These are phyloP conservation scores for Channa striata DNA, from an alignment of 2,797 vertebrate genomes.

Conservation along the genomic window DNA sequence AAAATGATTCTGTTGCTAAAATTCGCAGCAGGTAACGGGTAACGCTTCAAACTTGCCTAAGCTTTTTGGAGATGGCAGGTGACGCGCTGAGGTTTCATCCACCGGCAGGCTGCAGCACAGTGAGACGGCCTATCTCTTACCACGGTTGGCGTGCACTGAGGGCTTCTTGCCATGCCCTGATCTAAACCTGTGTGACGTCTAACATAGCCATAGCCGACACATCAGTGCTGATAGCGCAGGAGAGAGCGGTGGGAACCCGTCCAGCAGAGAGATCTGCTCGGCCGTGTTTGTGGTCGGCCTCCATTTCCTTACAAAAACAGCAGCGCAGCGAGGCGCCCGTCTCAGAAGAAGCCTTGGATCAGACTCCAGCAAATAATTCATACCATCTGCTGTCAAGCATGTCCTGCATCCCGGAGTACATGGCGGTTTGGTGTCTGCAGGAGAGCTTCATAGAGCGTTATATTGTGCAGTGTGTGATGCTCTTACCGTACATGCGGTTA, in stretches of 20 bases:
- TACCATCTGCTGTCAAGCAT: conserved; percentile 73
- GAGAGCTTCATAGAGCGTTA: conserved; percentile 38
- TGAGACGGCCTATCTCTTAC: conserved; percentile 76
- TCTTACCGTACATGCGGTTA: conserved; percentile 44
- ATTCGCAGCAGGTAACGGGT: not conserved
- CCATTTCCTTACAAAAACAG: conserved; percentile 66
- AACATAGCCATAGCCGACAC: conserved; percentile 76
- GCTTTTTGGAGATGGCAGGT: conserved; percentile 26
- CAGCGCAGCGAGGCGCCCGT: conserved; percentile 44
- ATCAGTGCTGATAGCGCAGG: conserved; percentile 69
- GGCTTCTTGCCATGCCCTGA: conserved; percentile 52
- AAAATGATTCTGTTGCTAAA: not conserved
- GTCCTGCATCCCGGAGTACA: conserved; percentile 37
- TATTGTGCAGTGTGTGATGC: conserved; percentile 46
- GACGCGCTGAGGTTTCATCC: conserved; percentile 47
- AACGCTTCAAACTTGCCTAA: not conserved
- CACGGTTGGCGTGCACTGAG: conserved; percentile 40
- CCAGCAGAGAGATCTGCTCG: conserved; percentile 55
- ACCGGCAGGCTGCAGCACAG: conserved; percentile 40
- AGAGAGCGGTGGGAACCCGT: conserved; percentile 68
- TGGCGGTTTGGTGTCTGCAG: conserved; percentile 53
- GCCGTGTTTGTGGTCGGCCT: conserved; percentile 71
- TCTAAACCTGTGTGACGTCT: conserved; percentile 76
- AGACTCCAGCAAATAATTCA: conserved; percentile 76
- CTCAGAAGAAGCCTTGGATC: conserved; percentile 54